Percentiles rank a stretch among this genome's conserved stretches.
These are phyloP conservation scores for Mycteria americana DNA, from an alignment of 2,797 vertebrate genomes.

Conservation along the genomic window DNA sequence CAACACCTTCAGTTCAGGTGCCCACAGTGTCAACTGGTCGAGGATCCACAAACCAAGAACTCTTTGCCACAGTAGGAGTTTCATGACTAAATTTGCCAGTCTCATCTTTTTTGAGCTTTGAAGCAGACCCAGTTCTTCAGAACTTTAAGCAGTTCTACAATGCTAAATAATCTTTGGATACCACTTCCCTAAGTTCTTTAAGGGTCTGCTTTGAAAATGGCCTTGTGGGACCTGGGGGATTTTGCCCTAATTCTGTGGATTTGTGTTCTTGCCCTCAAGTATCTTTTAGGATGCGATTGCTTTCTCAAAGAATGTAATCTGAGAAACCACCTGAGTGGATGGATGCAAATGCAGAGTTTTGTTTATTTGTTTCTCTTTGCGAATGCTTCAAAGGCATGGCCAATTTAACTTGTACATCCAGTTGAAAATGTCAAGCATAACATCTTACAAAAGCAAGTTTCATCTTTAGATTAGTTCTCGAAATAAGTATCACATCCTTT, in stretches of 20 bases:
- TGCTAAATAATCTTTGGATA: not conserved
- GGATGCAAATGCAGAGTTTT: not conserved
- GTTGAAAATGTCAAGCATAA: not conserved
- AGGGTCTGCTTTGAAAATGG: conserved; percentile 21
- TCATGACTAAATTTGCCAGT: conserved; percentile 52
- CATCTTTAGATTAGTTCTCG: not conserved
- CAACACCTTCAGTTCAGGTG: conserved; percentile 42
- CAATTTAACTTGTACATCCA: not conserved
- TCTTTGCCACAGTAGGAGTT: conserved; percentile 63
- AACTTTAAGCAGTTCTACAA: not conserved
- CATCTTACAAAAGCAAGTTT: not conserved
- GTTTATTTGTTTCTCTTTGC: not conserved
- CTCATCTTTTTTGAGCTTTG: not conserved
- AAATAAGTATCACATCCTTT: not conserved
- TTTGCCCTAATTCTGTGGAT: not conserved
- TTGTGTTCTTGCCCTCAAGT: not conserved
- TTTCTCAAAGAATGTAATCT: not conserved
- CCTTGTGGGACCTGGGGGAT: not conserved
- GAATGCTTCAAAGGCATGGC: not conserved
- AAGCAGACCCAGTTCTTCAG: conserved; percentile 33
- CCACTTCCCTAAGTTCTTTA: not conserved
- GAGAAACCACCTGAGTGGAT: not conserved
- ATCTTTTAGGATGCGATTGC: not conserved
- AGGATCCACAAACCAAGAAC: conserved; percentile 48
- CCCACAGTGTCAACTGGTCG: not conserved